Evolutionary conservation across 1,140 invertebrate species (phyloP), one percentile per base, ranked within the genome.

Genomic region (Heliconius himera): DNA sequence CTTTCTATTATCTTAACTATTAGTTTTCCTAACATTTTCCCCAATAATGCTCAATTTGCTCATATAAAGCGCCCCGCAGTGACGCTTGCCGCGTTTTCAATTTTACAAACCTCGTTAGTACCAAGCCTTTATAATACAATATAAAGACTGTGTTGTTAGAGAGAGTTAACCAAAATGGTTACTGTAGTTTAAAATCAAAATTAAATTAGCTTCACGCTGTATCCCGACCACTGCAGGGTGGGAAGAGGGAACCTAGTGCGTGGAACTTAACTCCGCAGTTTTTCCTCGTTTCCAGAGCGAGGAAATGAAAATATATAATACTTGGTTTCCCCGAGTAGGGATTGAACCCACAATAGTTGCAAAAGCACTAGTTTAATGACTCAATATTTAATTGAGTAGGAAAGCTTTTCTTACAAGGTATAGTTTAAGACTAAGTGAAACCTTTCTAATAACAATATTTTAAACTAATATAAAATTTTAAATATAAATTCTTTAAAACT

Each of bases 51-150:
- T 16, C 56, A 76, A 76, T 76, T 76, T 76, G 54, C 26, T 76
- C 74, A 4, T 56, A n/a, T 29, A 76, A 41, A 70, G 74, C 74
- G 74, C 41, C 78, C 78, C n/a, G 78, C 73, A 49, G 78, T 60
- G 73, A 79, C 36, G 36, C 60, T 56, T 74, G 73, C 56, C 26
- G 33, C 36, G 73, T 79, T 75, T 79, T 54, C 78, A 79, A 74
- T 70, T 79, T 66, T 79, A 79, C 66, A 38, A 36, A 66, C 9
- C 41, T 74, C 60, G 78, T 79, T 74, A 79, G 71, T 73, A 71
- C 33, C 72, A 79, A 79, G 73, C 74, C 74, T 66, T 75, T 29
- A 56, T 76, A 76, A 70, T 66, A 66, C 49, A 46, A 41, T 76
- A 41, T 33, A 54, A 70, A 76, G 36, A n/a, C 20, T 46, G 20